Evolutionary conservation across 2,797 vertebrate species (phyloP).

Genomic region (Rhinella marina): DNA sequence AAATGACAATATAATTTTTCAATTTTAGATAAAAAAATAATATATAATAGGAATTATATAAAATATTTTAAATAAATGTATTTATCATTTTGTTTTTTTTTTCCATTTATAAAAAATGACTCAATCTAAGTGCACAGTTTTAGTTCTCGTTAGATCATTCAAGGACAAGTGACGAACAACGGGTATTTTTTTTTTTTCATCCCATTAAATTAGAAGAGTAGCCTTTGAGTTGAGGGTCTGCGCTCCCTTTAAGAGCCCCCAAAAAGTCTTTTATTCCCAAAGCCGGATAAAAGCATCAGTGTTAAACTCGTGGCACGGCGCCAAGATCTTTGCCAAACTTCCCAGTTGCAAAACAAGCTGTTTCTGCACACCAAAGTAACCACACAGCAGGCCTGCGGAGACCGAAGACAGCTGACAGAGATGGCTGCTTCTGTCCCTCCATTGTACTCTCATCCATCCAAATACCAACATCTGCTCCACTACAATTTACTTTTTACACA

Average conservation of each 20-base stretch:
- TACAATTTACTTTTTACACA: conserved; percentile 94
- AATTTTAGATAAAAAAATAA: background rate
- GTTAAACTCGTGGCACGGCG: conserved; percentile 68
- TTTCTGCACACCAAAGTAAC: conserved; percentile 92
- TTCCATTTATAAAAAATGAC: background rate
- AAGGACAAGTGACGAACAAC: conserved; percentile 14
- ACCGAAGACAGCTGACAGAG: conserved; percentile 80
- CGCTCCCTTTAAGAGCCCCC: conserved; percentile 22
- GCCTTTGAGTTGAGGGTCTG: conserved; percentile 4
- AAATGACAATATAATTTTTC: too few species aligned
- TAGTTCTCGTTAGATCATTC: conserved; percentile 14
- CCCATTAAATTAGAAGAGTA: conserved; percentile 37
- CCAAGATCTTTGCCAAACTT: conserved; percentile 76
- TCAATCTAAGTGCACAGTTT: background rate
- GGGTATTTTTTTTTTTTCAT: background rate
- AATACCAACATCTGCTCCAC: conserved; percentile 87
- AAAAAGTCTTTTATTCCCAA: conserved; percentile 49
- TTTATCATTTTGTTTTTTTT: background rate
- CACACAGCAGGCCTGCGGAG: conserved; percentile 87
- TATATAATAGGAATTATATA: too few species aligned
- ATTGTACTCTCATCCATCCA: conserved; percentile 77
- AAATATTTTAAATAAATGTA: too few species aligned
- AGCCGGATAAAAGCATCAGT: conserved; percentile 49
- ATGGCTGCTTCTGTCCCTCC: conserved; percentile 79
- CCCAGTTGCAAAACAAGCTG: conserved; percentile 87